Conservation (phyloP, 2,113 vertebrate genomes). For the Ciconia stormi region DNA sequence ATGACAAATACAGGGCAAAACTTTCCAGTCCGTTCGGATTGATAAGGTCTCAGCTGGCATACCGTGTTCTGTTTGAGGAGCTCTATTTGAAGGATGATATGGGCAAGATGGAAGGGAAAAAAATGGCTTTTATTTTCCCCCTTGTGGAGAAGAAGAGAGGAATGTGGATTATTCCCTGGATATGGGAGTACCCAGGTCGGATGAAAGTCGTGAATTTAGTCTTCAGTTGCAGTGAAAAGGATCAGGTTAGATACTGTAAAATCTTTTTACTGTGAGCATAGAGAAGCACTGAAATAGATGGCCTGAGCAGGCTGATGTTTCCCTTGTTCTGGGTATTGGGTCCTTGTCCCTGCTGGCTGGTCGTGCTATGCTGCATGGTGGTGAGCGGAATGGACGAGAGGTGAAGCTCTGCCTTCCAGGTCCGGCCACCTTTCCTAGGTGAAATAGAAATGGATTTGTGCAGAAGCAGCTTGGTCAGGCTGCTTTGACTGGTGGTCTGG, state of each 20-base stretch:
- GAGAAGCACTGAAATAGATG: not conserved
- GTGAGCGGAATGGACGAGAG: not conserved
- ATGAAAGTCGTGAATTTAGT: not conserved
- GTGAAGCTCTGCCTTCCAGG: not conserved
- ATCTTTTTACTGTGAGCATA: not conserved
- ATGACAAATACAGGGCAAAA: not conserved
- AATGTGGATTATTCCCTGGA: not conserved
- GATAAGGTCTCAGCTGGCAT: not conserved
- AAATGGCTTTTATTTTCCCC: not conserved
- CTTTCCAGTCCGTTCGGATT: not conserved
- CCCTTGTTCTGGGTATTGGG: not conserved
- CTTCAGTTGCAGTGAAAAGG: not conserved
- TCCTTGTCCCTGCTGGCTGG: not conserved
- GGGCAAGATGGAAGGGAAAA: not conserved
- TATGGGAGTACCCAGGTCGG: not conserved
- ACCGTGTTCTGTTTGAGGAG: not conserved
- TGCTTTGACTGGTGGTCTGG: not conserved
- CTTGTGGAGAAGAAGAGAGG: not conserved
- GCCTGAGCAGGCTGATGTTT: not conserved
- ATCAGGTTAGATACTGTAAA: not conserved
- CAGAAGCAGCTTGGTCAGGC: not conserved
- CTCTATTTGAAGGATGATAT: not conserved
- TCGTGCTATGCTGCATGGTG: not conserved
- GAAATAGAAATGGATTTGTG: not conserved
- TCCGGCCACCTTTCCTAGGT: not conserved